phyloP scores from a whole-genome alignment of 35 echinoderm and acorn worm genomes.

The Diadema setosum region DNA sequence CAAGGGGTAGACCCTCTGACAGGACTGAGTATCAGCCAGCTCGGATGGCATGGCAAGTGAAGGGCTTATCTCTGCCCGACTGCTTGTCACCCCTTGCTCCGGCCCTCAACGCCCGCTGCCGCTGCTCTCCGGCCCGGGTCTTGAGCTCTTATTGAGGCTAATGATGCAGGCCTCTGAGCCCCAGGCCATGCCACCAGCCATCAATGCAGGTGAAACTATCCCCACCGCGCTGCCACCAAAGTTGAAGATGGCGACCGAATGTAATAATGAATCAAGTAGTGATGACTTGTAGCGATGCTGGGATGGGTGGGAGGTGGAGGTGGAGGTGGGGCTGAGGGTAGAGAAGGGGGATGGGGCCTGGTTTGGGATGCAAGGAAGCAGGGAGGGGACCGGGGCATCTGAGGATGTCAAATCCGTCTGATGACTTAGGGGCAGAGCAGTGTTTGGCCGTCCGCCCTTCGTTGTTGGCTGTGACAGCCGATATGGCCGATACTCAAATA shows the following conservation, averaged over 20 bases:
- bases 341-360: no score
- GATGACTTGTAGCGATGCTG: no score
- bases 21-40: background rate
- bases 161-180: background rate
- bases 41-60: background rate
- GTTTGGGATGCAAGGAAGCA: background rate
- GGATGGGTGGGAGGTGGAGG: no score
- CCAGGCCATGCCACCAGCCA: background rate
- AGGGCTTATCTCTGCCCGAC: constrained; percentile 15
- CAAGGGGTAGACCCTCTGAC: background rate
- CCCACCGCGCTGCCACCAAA: background rate
- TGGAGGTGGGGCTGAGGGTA: no score
- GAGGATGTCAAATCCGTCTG: background rate
- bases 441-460: background rate
- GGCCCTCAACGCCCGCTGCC: background rate
- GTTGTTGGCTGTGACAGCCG: constrained; percentile 19
- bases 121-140: background rate
- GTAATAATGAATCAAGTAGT: constrained; percentile 10
- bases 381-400: background rate
- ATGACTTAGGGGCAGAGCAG: background rate
- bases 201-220: constrained; percentile 9
- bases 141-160: constrained; percentile 13
- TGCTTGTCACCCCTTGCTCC: background rate
- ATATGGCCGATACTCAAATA: constrained; percentile 14
- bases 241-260: constrained; percentile 2